These are phyloP conservation scores for Allophyes oxyacanthae DNA, from an alignment of 2,888 invertebrate species.

Conservation along the genomic window DNA sequence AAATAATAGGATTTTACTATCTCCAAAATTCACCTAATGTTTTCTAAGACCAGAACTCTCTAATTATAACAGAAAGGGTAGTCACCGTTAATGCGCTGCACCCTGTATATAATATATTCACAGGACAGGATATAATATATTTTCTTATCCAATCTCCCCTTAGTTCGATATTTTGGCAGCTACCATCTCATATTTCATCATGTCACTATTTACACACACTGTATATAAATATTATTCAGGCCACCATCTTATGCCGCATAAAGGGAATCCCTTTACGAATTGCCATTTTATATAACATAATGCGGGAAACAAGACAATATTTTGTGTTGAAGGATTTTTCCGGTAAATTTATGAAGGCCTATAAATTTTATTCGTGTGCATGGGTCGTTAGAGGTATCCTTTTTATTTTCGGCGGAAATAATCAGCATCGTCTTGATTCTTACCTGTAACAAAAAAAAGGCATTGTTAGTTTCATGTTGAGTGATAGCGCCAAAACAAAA, in stretches of 20 bases:
- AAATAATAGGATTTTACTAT: no score
- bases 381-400: conserved; percentile 41
- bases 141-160: neutral
- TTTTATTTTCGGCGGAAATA: conserved; percentile 31
- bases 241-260: conserved; percentile 42
- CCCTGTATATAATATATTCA: no score
- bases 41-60: no score
- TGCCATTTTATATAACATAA: conserved; percentile 40
- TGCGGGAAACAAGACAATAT: conserved; percentile 45
- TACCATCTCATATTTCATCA: neutral
- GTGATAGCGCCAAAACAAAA: no score
- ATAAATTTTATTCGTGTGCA: conserved; percentile 43
- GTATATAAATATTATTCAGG: conserved; percentile 29
- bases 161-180: neutral
- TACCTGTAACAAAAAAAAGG: conserved; percentile 54
- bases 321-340: conserved; percentile 50
- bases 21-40: no score
- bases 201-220: conserved; percentile 10
- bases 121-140: no score
- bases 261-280: conserved; percentile 49
- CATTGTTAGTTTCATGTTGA: conserved; percentile 15
- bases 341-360: conserved; percentile 44
- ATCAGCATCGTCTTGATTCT: conserved; percentile 41
- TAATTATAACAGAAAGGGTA: no score
- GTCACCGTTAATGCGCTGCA: no score